These are phyloP conservation scores for Phylloscopus trochilus DNA, from an alignment of 2,113 vertebrate genomes.

Conservation along the genomic window DNA sequence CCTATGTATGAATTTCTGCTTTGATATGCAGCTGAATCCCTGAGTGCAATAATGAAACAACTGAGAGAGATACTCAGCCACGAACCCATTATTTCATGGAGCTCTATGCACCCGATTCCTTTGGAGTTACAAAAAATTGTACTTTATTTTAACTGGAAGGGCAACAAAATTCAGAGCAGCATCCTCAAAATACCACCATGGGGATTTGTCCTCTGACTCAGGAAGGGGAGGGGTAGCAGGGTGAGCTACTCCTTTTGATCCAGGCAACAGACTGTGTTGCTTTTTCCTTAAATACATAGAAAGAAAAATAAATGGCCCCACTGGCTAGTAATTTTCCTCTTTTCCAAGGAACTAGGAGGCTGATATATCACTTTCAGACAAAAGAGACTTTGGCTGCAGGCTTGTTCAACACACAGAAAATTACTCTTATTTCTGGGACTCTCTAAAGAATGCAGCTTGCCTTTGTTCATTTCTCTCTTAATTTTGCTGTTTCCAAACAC, in stretches of 20 bases:
- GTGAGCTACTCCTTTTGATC: not conserved
- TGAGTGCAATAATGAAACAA: not conserved
- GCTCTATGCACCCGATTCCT: not conserved
- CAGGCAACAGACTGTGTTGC: not conserved
- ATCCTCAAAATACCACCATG: not conserved
- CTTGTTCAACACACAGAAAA: not conserved
- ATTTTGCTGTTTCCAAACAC: not conserved
- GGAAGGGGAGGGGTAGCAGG: accelerated
- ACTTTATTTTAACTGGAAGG: not conserved
- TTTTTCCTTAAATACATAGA: not conserved
- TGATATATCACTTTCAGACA: not conserved
- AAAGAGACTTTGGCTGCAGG: not conserved
- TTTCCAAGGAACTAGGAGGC: not conserved
- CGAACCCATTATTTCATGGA: not conserved
- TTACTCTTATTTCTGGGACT: not conserved
- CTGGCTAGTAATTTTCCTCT: not conserved
- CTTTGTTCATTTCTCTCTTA: not conserved
- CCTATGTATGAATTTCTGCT: not conserved
- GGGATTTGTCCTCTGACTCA: not conserved
- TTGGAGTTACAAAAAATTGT: not conserved
- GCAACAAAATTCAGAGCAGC: not conserved
- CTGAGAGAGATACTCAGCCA: not conserved
- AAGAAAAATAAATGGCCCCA: not conserved
- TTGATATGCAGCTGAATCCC: not conserved
- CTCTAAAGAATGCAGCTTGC: not conserved